phyloP scores from a whole-genome alignment of 2,113 vertebrate genomes.

The Cathartes aura region DNA sequence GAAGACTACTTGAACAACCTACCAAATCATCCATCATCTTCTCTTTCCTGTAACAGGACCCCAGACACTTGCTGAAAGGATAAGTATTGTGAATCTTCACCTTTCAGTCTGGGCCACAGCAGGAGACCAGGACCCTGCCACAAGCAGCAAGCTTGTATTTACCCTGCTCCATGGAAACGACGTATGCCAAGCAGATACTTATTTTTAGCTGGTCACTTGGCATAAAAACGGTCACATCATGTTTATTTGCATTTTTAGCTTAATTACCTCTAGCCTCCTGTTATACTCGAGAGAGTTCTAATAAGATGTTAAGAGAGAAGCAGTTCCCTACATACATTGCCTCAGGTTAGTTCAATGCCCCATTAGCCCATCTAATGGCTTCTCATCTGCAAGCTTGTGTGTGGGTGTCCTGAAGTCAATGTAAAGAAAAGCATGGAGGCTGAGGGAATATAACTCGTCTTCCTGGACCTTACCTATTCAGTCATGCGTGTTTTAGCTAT shows the following conservation, averaged over 20 bases:
- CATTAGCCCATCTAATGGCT: constrained; percentile 77
- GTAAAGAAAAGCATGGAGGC: not conserved
- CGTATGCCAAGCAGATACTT: not conserved
- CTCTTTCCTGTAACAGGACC: constrained; percentile 13
- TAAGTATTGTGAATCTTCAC: constrained; percentile 24
- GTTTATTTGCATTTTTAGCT: constrained; percentile 62
- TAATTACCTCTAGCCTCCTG: constrained; percentile 63
- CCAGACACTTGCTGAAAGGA: not conserved
- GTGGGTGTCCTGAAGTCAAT: not conserved
- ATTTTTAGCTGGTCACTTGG: constrained; percentile 43
- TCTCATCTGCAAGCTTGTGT: constrained; percentile 46
- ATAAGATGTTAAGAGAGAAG: constrained; percentile 63
- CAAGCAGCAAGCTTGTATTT: not conserved
- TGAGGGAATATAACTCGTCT: not conserved
- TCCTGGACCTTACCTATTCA: not conserved
- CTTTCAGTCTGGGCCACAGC: constrained; percentile 37
- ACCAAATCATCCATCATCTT: not conserved
- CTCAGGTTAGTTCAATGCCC: constrained; percentile 68
- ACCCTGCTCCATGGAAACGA: not conserved
- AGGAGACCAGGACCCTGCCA: not conserved
- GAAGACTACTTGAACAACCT: not conserved
- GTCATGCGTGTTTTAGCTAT: not conserved
- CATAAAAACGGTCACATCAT: constrained; percentile 13
- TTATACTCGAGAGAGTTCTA: constrained; percentile 65
- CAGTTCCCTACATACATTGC: constrained; percentile 36